Evolutionary conservation across 1,140 invertebrate genomes (phyloP), one percentile per base, ranked within the genome.

Genomic region (Atopsyche davidsoni): DNA sequence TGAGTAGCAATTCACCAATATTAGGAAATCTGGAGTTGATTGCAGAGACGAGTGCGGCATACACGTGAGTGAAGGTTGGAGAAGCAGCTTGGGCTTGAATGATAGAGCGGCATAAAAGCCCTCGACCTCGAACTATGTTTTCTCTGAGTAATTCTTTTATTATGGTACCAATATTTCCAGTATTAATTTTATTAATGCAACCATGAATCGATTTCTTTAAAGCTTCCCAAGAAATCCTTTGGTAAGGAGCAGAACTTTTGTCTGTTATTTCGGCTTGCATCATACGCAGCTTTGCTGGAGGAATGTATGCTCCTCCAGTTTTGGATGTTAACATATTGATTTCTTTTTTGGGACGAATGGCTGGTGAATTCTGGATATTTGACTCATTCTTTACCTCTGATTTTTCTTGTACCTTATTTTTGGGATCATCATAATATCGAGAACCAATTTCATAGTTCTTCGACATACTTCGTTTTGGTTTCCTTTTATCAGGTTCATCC

Each of bases 141-240:
- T 98, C 94, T 61, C 87, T 85, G 6, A 99, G 77, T 16, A 99
- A 67, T 67, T 98, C 89, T 49, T 87, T 79, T 0, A 96, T 90
- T 51, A 99, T 95, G 19, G 91, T 83, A 0, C 83, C 84, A 53
- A 99, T 93, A 65, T 99, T 99, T 1, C 89, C 87, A 0, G 90
- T 87, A 63, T 98, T 99, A 0, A 99, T 86, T 78, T 98, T 99
- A 70, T 99, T 99, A 38, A 99, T 94, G 51, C 89, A 83, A 65
- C 97, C 96, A 64, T 98, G 94, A 53, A 99, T 94, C n/a, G 93
- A 97, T 66, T 99, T 99, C 64, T 99, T 99, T 11, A 99, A 69
- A 0, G 93, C 92, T 78, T 99, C 96, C 97, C 96, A 99, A 2
- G 96, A 87, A 10, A 99, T 84, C 57, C 96, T 76, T 70, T 99